Percentiles rank a stretch among this genome's conserved stretches.
Conservation (phyloP, 2,888 invertebrate species). For the Aplocera efformata region DNA sequence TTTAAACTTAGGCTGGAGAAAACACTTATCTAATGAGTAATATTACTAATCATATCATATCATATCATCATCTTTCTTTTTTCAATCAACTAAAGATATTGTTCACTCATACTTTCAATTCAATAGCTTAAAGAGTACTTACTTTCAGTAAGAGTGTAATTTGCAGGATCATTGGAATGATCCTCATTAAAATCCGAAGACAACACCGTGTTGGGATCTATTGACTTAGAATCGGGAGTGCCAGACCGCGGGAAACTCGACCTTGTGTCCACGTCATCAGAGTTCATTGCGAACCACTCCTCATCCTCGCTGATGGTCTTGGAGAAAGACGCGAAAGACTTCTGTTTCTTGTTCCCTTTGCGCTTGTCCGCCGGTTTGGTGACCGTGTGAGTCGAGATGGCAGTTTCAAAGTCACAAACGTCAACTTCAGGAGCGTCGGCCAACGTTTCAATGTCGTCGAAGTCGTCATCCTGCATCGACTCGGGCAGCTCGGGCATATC, state of each 20-base stretch:
- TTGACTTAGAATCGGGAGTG: conserved; percentile 59
- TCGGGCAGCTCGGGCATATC: conserved; percentile 13
- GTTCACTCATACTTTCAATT: too few relatives aligned
- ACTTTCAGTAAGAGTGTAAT: conserved; percentile 64
- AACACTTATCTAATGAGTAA: too few relatives aligned
- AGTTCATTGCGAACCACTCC: conserved; percentile 55
- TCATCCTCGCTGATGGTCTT: conserved; percentile 62
- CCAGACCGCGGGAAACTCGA: conserved; percentile 66
- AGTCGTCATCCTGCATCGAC: conserved; percentile 32
- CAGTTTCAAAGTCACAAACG: conserved; percentile 55
- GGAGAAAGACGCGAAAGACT: conserved; percentile 41
- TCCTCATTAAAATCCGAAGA: conserved; percentile 59
- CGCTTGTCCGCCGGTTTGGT: conserved; percentile 48
- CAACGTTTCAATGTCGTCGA: conserved; percentile 26
- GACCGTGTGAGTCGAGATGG: conserved; percentile 67
- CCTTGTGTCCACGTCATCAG: conserved; percentile 65
- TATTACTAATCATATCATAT: too few relatives aligned
- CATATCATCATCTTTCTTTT: too few relatives aligned
- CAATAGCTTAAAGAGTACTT: too few relatives aligned
- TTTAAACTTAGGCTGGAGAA: too few relatives aligned
- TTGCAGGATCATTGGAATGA: conserved; percentile 41
- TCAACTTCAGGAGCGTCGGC: conserved; percentile 31
- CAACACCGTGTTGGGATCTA: conserved; percentile 40
- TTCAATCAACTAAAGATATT: too few relatives aligned
- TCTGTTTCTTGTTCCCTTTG: conserved; percentile 44